A percentile compares a stretch with the other conserved stretches of the same genome.
Conservation (phyloP, 2,888 invertebrate species). For the Oscheius sp. region DNA sequence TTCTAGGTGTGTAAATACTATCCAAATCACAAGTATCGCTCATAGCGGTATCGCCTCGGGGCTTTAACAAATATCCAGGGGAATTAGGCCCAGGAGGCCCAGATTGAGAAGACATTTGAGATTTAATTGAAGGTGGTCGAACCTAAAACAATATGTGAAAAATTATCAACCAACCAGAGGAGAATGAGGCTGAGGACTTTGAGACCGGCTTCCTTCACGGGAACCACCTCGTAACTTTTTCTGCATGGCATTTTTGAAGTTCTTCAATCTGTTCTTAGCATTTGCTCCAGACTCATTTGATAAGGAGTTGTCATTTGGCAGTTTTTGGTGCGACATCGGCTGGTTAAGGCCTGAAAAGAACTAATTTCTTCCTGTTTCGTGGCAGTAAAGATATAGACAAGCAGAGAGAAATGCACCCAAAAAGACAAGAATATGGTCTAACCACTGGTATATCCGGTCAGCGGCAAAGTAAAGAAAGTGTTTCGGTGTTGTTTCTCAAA, state of each 20-base stretch:
- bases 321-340: slow-evolving; percentile 46
- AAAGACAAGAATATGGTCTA: background rate
- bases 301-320: slow-evolving; percentile 62
- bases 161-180: slow-evolving; percentile 44
- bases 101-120: slow-evolving; percentile 67
- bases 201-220: slow-evolving; percentile 63
- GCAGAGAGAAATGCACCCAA: slow-evolving; percentile 13
- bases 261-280: slow-evolving; percentile 61
- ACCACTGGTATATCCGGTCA: background rate
- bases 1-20: slow-evolving; percentile 62
- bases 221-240: slow-evolving; percentile 66
- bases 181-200: slow-evolving; percentile 68
- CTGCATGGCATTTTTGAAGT: slow-evolving; percentile 69
- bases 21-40: slow-evolving; percentile 67
- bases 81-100: slow-evolving; percentile 69
- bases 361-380: background rate
- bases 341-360: slow-evolving; percentile 54
- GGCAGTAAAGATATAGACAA: background rate
- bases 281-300: slow-evolving; percentile 62
- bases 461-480: background rate
- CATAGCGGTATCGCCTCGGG: slow-evolving; percentile 64
- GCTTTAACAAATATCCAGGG: slow-evolving; percentile 66
- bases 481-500: background rate
- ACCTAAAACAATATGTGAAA: slow-evolving; percentile 42
- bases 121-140: slow-evolving; percentile 69